Conservation (phyloP, 2,113 vertebrate species). For the Ictidomys tridecemlineatus region DNA sequence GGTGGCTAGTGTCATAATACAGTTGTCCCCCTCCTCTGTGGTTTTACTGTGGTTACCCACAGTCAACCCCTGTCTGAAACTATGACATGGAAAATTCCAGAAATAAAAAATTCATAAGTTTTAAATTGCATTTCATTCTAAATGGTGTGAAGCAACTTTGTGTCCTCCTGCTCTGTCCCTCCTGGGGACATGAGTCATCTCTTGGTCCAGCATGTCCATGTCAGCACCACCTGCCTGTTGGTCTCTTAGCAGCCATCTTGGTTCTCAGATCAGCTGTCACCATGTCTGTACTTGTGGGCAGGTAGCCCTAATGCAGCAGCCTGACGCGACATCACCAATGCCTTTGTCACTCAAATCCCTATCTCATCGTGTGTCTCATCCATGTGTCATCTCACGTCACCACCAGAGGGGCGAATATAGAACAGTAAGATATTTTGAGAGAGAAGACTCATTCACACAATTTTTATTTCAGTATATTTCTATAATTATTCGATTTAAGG, state of each 20-base stretch:
- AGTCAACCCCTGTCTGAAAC: neutral
- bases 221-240: neutral
- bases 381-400: neutral
- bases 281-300: neutral
- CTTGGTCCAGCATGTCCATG: neutral
- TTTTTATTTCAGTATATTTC: neutral
- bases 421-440: neutral
- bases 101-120: neutral
- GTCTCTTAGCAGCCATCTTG: neutral
- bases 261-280: neutral
- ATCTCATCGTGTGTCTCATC: neutral
- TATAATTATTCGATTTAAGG: neutral
- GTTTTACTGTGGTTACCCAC: neutral
- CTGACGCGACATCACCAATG: neutral
- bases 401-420: neutral
- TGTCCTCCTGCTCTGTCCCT: rapidly evolving
- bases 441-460: neutral
- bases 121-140: neutral
- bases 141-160: no score
- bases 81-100: neutral
- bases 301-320: no score
- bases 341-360: neutral
- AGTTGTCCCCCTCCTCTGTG: neutral
- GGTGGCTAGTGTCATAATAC: neutral
- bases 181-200: neutral